Evolutionary conservation across 2,113 vertebrate genomes (phyloP).

Genomic region (Tachysurus vachellii): DNA sequence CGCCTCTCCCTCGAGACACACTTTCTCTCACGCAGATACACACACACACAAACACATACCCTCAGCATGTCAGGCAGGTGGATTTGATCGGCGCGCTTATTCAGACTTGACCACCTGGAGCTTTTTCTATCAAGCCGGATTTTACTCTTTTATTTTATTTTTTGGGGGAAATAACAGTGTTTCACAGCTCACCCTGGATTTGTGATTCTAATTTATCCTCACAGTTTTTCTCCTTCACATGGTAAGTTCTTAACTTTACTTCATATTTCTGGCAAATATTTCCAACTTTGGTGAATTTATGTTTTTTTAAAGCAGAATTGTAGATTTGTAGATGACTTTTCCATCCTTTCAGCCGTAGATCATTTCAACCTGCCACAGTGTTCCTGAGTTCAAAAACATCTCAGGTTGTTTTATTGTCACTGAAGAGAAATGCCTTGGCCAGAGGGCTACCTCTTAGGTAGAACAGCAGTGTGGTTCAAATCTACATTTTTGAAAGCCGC

Average conservation of each 20-base stretch:
- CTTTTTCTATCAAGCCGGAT: not conserved
- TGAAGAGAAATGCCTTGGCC: constrained; percentile 16
- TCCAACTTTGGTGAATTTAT: not conserved
- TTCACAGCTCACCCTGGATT: constrained; percentile 13
- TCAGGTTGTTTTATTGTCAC: constrained; percentile 11
- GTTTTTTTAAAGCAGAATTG: not conserved
- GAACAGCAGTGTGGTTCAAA: not conserved
- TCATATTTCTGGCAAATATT: not conserved
- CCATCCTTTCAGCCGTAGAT: not conserved
- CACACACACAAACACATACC: not conserved
- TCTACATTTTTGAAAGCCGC: not conserved
- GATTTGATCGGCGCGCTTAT: constrained; percentile 22
- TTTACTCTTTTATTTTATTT: constrained; percentile 14
- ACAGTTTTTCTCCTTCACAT: not conserved
- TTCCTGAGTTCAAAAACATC: constrained; percentile 1
- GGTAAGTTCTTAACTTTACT: constrained; percentile 20
- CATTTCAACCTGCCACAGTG: not conserved
- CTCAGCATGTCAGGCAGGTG: constrained; percentile 36
- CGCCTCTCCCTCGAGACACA: constrained; percentile 59
- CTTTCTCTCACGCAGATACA: constrained; percentile 30
- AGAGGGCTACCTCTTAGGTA: not conserved
- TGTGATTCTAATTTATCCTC: not conserved
- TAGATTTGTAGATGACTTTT: not conserved
- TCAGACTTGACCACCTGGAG: constrained; percentile 38
- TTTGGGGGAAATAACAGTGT: constrained; percentile 3